These are phyloP conservation scores for Chamaea fasciata DNA, from an alignment of 2,113 vertebrate genomes.

Conservation along the genomic window DNA sequence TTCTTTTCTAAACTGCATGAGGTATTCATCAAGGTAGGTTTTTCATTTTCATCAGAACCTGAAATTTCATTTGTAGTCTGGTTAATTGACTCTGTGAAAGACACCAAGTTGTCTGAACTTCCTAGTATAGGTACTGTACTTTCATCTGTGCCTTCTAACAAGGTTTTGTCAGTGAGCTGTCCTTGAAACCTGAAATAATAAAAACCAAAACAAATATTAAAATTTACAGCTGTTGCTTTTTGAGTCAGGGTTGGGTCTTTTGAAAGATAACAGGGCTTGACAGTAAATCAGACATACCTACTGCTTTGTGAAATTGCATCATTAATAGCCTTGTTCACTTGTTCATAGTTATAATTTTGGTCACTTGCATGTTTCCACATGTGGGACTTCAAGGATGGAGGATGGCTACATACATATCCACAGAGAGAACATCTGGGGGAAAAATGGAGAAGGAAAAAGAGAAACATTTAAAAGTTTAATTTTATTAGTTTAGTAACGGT, in stretches of 20 bases:
- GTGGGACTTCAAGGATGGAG: slow-evolving; percentile 95
- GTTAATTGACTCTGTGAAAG: slow-evolving; percentile 50
- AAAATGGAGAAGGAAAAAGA: background rate
- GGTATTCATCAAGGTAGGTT: slow-evolving; percentile 59
- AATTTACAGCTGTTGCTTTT: background rate
- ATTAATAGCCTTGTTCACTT: slow-evolving; percentile 97
- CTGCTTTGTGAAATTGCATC: slow-evolving; percentile 95
- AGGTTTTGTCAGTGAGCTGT: slow-evolving; percentile 60
- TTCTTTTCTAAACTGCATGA: slow-evolving; percentile 67
- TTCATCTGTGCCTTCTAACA: slow-evolving; percentile 55
- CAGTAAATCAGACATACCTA: slow-evolving; percentile 72
- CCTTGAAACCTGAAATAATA: slow-evolving; percentile 66
- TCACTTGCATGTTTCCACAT: slow-evolving; percentile 99
- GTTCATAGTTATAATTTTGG: slow-evolving; percentile 98
- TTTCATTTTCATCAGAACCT: slow-evolving; percentile 60
- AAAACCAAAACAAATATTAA: background rate
- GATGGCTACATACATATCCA: slow-evolving; percentile 97
- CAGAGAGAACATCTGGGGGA: slow-evolving; percentile 89
- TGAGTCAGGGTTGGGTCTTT: background rate
- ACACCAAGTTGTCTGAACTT: slow-evolving; percentile 67
- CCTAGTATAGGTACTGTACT: slow-evolving; percentile 30
- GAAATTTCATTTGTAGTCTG: slow-evolving; percentile 35
- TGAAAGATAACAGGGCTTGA: background rate
- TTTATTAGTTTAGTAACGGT: background rate
- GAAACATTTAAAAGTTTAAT: background rate